These are phyloP conservation scores for Mormyrus proboscirostris DNA, from an alignment of 2,797 vertebrate species.

Conservation along the genomic window DNA sequence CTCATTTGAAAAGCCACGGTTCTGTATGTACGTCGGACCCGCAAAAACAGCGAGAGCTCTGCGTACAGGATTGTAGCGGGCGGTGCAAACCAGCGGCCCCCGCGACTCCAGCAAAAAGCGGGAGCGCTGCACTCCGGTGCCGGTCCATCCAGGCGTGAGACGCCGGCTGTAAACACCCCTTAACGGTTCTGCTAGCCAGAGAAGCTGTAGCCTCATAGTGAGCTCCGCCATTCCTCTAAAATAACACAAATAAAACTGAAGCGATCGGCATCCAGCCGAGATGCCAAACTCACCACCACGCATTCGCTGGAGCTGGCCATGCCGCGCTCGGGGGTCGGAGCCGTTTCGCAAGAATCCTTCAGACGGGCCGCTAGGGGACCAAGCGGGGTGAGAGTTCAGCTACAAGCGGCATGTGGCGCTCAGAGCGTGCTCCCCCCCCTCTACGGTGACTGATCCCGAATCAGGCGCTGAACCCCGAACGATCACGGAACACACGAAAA, in stretches of 20 bases:
- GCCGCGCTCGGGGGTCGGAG: slow-evolving; percentile 6
- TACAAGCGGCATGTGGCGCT: background rate
- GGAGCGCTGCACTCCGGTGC: background rate
- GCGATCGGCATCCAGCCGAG: background rate
- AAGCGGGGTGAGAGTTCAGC: background rate
- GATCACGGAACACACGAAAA: background rate
- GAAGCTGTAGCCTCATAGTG: background rate
- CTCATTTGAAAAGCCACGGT: background rate
- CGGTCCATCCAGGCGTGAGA: too few species aligned
- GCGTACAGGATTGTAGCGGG: background rate
- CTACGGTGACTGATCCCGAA: background rate
- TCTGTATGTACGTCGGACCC: background rate
- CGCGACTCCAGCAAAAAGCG: background rate
- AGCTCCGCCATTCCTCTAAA: background rate
- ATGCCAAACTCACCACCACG: slow-evolving; percentile 58
- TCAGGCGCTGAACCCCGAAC: background rate
- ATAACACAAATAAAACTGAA: background rate
- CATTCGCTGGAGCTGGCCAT: slow-evolving; percentile 63
- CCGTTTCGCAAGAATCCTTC: background rate
- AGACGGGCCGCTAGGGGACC: background rate
- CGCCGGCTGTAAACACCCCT: background rate
- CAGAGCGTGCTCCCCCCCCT: background rate
- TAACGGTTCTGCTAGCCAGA: background rate
- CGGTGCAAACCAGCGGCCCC: background rate
- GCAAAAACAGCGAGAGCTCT: background rate